A percentile compares a stretch with the other conserved stretches of the same genome.
Conservation (phyloP, 2,888 invertebrate species). For the Therioaphis trifolii region DNA sequence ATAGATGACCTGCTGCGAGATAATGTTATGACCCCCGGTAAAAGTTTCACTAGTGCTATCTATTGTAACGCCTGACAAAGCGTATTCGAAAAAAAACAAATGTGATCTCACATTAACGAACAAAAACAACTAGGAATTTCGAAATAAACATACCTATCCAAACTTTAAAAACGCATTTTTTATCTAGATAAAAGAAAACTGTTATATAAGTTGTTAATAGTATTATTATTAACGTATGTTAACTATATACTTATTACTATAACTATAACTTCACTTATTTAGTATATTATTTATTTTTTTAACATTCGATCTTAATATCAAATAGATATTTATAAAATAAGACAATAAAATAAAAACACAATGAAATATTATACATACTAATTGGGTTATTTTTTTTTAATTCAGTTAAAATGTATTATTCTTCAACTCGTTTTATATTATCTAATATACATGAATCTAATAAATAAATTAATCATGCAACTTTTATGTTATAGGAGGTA, state of each 20-base stretch:
- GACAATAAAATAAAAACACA: too few relatives aligned
- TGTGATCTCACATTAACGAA: conserved; percentile 2
- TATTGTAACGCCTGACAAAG: conserved; percentile 55
- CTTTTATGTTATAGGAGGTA: neutral
- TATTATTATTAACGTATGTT: neutral
- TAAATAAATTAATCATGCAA: neutral
- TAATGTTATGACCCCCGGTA: conserved; percentile 60
- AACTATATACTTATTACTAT: too few relatives aligned
- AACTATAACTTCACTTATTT: neutral
- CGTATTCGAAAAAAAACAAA: conserved; percentile 12
- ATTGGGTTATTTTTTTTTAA: too few relatives aligned
- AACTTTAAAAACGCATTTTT: neutral
- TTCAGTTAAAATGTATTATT: too few relatives aligned
- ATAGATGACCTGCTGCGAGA: conserved; percentile 59
- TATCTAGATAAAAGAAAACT: conserved; percentile 25
- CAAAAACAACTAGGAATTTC: conserved; percentile 16
- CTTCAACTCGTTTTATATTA: too few relatives aligned
- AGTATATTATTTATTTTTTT: neutral
- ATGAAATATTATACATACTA: too few relatives aligned
- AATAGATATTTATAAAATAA: too few relatives aligned
- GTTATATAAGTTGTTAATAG: neutral
- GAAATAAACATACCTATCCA: conserved; percentile 13
- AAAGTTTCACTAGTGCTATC: conserved; percentile 55
- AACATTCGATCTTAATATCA: too few relatives aligned
- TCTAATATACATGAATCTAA: neutral